These are phyloP conservation scores for Cosmorhoe ocellata DNA, from an alignment of 2,888 invertebrate species.

Conservation along the genomic window DNA sequence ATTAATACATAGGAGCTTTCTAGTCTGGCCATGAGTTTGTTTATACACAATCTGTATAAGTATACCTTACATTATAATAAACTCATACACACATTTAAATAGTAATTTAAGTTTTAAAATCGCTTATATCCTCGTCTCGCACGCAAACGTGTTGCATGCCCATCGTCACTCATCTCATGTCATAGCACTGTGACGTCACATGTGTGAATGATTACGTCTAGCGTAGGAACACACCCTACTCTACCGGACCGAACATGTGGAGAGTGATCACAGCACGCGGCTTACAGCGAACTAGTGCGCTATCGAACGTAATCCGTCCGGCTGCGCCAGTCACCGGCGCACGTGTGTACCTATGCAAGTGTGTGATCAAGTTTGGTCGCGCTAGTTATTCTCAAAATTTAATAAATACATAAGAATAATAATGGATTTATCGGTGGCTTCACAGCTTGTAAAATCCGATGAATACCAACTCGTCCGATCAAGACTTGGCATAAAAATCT, in stretches of 20 bases:
- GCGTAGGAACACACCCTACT: conserved; percentile 35
- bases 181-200: conserved; percentile 36
- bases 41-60: too few species aligned
- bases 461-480: too few species aligned
- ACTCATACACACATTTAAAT: too few species aligned
- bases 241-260: conserved; percentile 25
- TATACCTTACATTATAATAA: too few species aligned
- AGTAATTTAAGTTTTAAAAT: background rate
- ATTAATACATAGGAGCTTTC: background rate
- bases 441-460: too few species aligned
- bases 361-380: background rate
- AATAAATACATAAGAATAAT: too few species aligned
- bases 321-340: conserved; percentile 4
- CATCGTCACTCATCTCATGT: conserved; percentile 35
- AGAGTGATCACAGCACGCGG: conserved; percentile 24
- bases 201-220: conserved; percentile 33
- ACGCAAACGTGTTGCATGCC: conserved; percentile 23
- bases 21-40: background rate
- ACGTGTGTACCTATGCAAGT: too few species aligned
- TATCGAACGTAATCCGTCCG: background rate
- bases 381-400: background rate
- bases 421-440: too few species aligned
- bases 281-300: too few species aligned
- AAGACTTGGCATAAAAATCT: too few species aligned
- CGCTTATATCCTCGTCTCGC: conserved; percentile 22